Evolutionary conservation across 2,797 vertebrate species (phyloP).

Genomic region (Macropus fuliginosus): DNA sequence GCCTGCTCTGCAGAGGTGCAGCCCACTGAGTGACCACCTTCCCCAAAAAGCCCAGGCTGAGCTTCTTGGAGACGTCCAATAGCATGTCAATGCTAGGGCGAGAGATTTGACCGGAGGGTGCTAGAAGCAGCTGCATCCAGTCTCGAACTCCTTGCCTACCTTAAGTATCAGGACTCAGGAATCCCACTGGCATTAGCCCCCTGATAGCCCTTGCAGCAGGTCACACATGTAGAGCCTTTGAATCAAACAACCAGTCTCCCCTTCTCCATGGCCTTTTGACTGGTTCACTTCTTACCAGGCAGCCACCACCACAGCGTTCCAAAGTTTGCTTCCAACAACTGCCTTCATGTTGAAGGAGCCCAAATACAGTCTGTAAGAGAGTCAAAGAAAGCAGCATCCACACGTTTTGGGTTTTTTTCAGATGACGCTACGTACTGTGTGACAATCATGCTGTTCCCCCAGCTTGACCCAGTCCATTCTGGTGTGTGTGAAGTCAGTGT

Average conservation of each 20-base stretch:
- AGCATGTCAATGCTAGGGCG: neutral
- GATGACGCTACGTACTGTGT: neutral
- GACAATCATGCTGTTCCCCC: neutral
- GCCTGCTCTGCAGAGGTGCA: slow-evolving; percentile 30
- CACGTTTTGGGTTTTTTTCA: slow-evolving; percentile 9
- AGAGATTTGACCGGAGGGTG: neutral
- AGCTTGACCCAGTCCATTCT: neutral
- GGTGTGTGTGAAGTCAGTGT: slow-evolving; percentile 34
- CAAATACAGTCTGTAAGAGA: neutral
- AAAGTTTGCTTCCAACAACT: neutral
- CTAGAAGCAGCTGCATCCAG: neutral
- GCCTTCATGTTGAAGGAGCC: slow-evolving; percentile 21
- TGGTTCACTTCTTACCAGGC: accelerated
- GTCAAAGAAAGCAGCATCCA: neutral
- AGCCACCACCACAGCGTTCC: neutral
- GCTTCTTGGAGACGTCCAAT: neutral
- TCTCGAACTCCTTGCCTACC: accelerated
- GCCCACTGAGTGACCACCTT: neutral
- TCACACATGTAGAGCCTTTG: accelerated
- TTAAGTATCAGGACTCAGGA: neutral
- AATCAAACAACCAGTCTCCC: neutral
- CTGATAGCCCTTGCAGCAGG: neutral
- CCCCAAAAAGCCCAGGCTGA: neutral
- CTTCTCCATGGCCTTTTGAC: neutral
- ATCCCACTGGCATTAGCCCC: accelerated